Evolutionary conservation across 2,113 vertebrate species (phyloP).

Genomic region (Nesospiza acunhae): DNA sequence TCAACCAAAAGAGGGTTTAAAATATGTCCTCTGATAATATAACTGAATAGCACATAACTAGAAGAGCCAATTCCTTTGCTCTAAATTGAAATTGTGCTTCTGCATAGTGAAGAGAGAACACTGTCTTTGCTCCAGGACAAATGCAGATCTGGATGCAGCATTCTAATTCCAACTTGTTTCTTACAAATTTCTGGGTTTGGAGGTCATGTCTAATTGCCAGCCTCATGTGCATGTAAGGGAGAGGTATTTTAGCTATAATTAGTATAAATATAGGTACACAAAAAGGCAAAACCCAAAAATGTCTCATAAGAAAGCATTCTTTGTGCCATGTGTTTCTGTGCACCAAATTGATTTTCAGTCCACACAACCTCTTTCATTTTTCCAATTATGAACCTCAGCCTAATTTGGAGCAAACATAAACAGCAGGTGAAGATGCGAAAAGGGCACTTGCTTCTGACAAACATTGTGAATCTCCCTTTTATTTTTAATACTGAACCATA

Average conservation of each 20-base stretch:
- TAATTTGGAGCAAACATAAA: conserved; percentile 14
- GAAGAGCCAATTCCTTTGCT: not conserved
- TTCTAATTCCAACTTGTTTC: not conserved
- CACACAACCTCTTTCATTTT: not conserved
- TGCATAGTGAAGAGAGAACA: not conserved
- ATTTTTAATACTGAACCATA: not conserved
- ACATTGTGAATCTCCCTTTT: not conserved
- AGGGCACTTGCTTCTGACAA: not conserved
- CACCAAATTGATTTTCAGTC: not conserved
- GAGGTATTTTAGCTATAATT: not conserved
- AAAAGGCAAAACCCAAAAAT: not conserved
- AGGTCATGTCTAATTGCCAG: not conserved
- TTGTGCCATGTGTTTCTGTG: not conserved
- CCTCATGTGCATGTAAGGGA: not conserved
- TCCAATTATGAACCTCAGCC: not conserved
- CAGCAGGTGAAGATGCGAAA: not conserved
- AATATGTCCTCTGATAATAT: not conserved
- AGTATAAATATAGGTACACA: not conserved
- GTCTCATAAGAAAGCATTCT: not conserved
- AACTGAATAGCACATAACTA: not conserved
- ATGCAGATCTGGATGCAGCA: not conserved
- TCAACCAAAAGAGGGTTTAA: not conserved
- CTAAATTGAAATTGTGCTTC: not conserved
- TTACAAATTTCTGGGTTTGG: not conserved
- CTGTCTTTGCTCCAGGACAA: not conserved